These are phyloP conservation scores for Notospermus geniculatus DNA, from an alignment of 1,140 invertebrate species.

Conservation along the genomic window DNA sequence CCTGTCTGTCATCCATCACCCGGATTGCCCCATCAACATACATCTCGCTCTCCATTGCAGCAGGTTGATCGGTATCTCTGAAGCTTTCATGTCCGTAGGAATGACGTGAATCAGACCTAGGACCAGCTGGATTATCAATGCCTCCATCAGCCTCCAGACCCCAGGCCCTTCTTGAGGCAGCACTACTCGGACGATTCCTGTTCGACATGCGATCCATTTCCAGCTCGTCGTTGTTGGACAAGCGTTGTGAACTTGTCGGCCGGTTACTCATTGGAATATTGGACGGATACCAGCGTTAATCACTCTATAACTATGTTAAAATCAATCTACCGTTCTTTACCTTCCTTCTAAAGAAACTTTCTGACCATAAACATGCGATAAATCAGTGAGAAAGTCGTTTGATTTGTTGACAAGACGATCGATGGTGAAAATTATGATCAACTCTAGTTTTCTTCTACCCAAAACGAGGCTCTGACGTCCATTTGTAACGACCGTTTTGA, in stretches of 20 bases:
- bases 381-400: too few relatives aligned
- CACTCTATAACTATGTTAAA: too few relatives aligned
- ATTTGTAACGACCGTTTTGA: too few relatives aligned
- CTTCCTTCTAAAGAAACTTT: too few relatives aligned
- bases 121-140: constrained; percentile 25
- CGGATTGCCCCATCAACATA: constrained; percentile 24
- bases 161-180: constrained; percentile 45
- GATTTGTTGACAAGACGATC: too few relatives aligned
- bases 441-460: too few relatives aligned
- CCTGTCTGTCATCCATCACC: constrained; percentile 4
- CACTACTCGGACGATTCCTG: constrained; percentile 36
- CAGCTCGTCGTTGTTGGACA: constrained; percentile 7
- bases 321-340: too few relatives aligned
- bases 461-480: too few relatives aligned
- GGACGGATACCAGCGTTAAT: too few relatives aligned
- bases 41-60: constrained; percentile 35
- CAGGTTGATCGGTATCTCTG: constrained; percentile 25
- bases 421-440: too few relatives aligned
- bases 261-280: constrained; percentile 6
- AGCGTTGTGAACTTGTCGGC: constrained; percentile 8
- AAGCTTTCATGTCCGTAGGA: constrained; percentile 34
- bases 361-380: too few relatives aligned
- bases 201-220: constrained; percentile 12
- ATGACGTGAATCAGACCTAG: constrained; percentile 27
- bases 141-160: constrained; percentile 20